phyloP scores from a whole-genome alignment of 2,797 vertebrate species.

The Aselliscus stoliczkanus region DNA sequence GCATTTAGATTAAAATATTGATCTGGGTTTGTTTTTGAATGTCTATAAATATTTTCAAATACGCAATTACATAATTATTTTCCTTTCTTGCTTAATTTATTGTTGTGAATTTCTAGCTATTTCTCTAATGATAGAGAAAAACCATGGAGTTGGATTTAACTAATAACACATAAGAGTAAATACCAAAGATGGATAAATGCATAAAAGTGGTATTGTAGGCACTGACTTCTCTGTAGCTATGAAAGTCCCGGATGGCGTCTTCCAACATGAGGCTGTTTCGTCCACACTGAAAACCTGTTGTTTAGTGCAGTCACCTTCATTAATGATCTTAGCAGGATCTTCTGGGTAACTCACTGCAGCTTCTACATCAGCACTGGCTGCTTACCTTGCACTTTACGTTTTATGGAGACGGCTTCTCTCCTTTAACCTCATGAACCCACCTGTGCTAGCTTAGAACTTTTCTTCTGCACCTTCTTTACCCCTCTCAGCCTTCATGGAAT shows the following conservation, averaged over 20 bases:
- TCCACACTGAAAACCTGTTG: not conserved
- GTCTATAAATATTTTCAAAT: not conserved
- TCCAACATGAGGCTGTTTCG: not conserved
- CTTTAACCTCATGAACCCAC: not conserved
- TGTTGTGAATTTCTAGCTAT: not conserved
- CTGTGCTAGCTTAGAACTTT: not conserved
- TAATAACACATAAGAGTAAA: not conserved
- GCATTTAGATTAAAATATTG: not conserved
- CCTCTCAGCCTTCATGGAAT: not conserved
- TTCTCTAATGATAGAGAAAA: not conserved
- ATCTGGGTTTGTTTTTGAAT: not conserved
- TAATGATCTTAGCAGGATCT: not conserved
- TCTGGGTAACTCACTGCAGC: not conserved
- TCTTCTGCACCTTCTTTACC: too few relatives aligned
- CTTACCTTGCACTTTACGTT: not conserved
- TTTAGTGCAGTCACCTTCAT: not conserved
- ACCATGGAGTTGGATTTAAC: not conserved
- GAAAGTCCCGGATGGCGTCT: too few relatives aligned
- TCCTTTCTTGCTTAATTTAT: not conserved
- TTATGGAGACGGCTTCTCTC: too few relatives aligned
- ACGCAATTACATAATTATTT: not conserved
- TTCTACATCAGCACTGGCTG: not conserved
- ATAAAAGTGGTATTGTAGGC: not conserved
- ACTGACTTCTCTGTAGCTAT: not conserved
- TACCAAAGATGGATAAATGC: not conserved